A percentile compares a stretch with the other conserved stretches of the same genome.
These are phyloP conservation scores for Sialia sialis DNA, from an alignment of 2,113 vertebrate species.

Conservation along the genomic window DNA sequence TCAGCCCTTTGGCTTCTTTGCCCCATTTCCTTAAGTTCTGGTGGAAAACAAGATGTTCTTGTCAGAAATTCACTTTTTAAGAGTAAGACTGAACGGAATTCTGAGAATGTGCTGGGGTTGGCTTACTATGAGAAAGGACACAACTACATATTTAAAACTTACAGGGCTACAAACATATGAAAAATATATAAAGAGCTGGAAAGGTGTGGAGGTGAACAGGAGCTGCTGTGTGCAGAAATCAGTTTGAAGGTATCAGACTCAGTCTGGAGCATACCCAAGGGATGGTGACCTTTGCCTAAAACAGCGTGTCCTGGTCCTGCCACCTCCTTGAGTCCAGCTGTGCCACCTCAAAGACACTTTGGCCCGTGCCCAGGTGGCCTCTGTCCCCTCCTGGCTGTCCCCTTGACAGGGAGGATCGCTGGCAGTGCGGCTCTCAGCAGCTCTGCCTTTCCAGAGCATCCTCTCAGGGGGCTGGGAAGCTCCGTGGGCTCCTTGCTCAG, in stretches of 20 bases:
- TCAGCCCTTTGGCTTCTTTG: neutral
- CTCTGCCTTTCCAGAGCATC: neutral
- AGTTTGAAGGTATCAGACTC: neutral
- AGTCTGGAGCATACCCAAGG: neutral
- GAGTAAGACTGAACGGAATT: neutral
- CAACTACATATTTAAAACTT: neutral
- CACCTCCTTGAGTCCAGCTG: neutral
- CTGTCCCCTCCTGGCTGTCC: neutral
- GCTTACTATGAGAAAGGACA: neutral
- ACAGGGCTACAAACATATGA: neutral
- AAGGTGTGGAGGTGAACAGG: neutral
- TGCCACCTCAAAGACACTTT: neutral
- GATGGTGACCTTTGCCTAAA: neutral
- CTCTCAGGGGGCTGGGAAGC: neutral
- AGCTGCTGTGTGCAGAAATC: neutral
- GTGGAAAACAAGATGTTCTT: neutral
- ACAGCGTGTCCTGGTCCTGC: neutral
- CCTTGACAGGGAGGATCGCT: fast-evolving
- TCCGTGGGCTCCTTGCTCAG: neutral
- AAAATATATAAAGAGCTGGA: neutral
- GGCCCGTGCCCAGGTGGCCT: neutral
- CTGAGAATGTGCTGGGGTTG: neutral
- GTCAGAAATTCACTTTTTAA: neutral
- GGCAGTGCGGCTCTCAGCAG: neutral
- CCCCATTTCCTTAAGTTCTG: neutral